phyloP scores from a whole-genome alignment of 2,113 vertebrate species.

The Engystomops pustulosus region DNA sequence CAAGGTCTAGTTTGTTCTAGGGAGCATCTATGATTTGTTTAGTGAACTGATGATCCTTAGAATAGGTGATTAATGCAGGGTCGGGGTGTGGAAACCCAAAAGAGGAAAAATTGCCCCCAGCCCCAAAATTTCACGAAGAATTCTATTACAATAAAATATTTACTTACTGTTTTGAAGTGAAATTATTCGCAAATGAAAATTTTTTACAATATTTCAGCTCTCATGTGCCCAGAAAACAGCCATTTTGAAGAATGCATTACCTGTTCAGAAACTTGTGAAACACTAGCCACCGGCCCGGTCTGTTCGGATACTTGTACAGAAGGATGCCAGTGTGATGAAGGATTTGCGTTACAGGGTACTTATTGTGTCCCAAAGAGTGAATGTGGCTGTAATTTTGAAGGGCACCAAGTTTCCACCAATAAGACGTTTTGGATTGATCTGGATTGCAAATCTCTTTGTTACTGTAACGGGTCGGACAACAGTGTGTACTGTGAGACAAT shows the following conservation, averaged over 20 bases:
- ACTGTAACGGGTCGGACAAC: constrained; percentile 95
- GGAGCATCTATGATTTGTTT: too few species aligned
- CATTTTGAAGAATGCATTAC: constrained; percentile 93
- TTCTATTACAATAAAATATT: too few species aligned
- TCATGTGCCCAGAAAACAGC: constrained; percentile 91
- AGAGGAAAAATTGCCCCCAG: too few species aligned
- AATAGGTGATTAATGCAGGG: too few species aligned
- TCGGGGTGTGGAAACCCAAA: too few species aligned
- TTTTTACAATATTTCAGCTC: constrained; percentile 74
- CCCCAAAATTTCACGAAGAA: too few species aligned
- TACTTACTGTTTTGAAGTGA: too few species aligned
- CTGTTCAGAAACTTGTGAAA: constrained; percentile 88
- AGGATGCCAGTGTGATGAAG: constrained; percentile 92
- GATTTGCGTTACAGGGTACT: constrained; percentile 80
- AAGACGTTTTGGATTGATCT: constrained; percentile 96
- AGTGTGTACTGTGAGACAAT: constrained; percentile 85
- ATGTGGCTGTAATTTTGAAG: constrained; percentile 89
- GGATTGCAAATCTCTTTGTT: constrained; percentile 93
- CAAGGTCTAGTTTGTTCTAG: too few species aligned
- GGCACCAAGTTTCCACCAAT: constrained; percentile 86
- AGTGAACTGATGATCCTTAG: too few species aligned
- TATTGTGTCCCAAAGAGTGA: constrained; percentile 84
- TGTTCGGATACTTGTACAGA: constrained; percentile 85
- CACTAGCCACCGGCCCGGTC: constrained; percentile 77
- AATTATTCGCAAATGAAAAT: neutral